Base-by-base conservation (phyloP, 1,140 invertebrate species). In the Oscheius sp. region DNA sequence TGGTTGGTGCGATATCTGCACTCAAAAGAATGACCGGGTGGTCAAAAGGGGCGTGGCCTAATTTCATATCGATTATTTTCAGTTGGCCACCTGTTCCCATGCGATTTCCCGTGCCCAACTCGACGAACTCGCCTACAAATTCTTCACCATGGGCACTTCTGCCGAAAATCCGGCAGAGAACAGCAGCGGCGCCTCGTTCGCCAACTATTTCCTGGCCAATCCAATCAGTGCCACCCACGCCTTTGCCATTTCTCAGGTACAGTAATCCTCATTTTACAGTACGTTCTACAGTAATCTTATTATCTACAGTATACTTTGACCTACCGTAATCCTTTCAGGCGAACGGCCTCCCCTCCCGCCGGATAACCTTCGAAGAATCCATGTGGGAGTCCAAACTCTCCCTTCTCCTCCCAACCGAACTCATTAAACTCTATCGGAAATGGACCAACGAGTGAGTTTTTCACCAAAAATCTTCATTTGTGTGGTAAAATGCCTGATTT, bases 101-200 rank as follows among this genome's bases (percentile, higher is more conserved):
- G 49, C 68, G 20, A 74, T 74, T 42, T 68, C 72, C n/a, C 65
- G 49, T 7, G 72, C 72, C 0, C 64, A 74, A 62, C 29, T 74
- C 1, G 72, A 74, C 34, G 72, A 74, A 23, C n/a, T 74, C 29
- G 64, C 72, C 13, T 68, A 74, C 49, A 67, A 68, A 46, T 68
- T 74, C 15, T 74, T 61, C 65, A 68, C 72, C 46, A 68, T 68
- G 72, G 52, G 34, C 2, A 31, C 69, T 0, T 49, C 58, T 7
- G 36, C 59, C n/a, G 42, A 61, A 58, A 64, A 28, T 34, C 31
- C 7, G 35, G 42, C 23, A 32, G 70, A 55, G 38, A 45, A 62
- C 29, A 36, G 45, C 13, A 58, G 38, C 23, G 32, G 29, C 32
- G 42, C 46, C 1, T 35, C 71, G 15, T 68, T 68, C 26, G 38